A percentile compares a stretch with the other conserved stretches of the same genome.
These are phyloP conservation scores for Manacus vitellinus DNA, from an alignment of 2,113 vertebrate species.

Conservation along the genomic window DNA sequence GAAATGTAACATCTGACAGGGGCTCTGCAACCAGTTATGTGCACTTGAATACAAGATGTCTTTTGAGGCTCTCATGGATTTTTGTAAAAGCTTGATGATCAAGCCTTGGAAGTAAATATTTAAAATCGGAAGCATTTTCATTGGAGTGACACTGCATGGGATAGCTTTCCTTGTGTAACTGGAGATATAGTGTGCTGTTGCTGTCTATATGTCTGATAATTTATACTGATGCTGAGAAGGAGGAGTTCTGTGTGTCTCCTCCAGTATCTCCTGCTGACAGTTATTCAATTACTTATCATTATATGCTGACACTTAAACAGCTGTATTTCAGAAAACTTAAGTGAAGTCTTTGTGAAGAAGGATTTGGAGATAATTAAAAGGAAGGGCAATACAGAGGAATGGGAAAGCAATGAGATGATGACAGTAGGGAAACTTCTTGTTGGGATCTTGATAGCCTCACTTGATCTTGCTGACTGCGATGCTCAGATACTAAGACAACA, in stretches of 20 bases:
- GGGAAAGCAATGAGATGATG: background rate
- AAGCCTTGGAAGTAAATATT: background rate
- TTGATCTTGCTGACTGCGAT: background rate
- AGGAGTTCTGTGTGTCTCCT: background rate
- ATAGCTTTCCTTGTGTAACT: background rate
- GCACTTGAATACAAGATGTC: background rate
- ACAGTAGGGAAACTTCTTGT: background rate
- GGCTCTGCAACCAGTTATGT: background rate
- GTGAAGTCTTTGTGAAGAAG: background rate
- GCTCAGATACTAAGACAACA: background rate
- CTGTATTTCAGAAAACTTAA: background rate
- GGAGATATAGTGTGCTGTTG: background rate
- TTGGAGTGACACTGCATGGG: background rate
- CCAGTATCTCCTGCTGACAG: background rate
- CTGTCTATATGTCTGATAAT: background rate
- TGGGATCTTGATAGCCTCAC: background rate
- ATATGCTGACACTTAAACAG: background rate
- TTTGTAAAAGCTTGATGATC: background rate
- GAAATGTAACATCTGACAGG: background rate
- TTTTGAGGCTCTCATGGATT: background rate
- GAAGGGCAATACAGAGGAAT: background rate
- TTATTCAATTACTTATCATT: background rate
- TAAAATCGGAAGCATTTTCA: background rate
- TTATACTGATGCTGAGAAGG: background rate
- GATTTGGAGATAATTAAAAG: background rate